Conservation (phyloP, 2,113 vertebrate genomes). For the Polypterus senegalus region DNA sequence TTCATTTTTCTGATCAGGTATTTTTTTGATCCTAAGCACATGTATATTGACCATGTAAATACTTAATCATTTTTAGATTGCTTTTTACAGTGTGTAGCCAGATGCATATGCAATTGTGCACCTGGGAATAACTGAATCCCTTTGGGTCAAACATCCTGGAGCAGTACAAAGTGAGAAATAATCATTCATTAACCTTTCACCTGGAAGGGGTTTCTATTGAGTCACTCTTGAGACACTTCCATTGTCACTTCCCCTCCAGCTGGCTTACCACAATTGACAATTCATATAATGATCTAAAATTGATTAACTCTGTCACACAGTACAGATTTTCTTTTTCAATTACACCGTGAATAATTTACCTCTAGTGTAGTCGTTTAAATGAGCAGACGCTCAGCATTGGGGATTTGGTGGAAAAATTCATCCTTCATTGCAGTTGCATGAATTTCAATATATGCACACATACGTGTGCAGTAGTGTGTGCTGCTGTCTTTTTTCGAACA, state of each 20-base stretch:
- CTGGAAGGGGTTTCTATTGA: conserved; percentile 25
- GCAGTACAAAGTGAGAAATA: conserved; percentile 62
- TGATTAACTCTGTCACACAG: conserved; percentile 54
- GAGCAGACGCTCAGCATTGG: conserved; percentile 15
- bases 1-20: too few relatives aligned
- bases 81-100: not conserved
- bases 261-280: conserved; percentile 48
- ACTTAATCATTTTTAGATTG: too few relatives aligned
- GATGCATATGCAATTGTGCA: conserved; percentile 4
- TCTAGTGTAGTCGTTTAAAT: conserved; percentile 20
- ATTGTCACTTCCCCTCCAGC: conserved; percentile 33
- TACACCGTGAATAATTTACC: conserved; percentile 39
- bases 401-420: conserved; percentile 17
- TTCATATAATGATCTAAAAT: conserved; percentile 58
- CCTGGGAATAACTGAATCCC: conserved; percentile 20
- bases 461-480: too few relatives aligned
- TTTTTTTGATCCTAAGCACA: too few relatives aligned
- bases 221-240: conserved; percentile 32
- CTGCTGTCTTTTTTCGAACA: too few relatives aligned
- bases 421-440: conserved; percentile 10
- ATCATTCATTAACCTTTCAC: conserved; percentile 64
- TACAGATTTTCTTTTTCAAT: conserved; percentile 54
- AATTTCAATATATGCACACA: conserved; percentile 7
- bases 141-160: conserved; percentile 35
- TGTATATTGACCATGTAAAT: too few relatives aligned